These are phyloP conservation scores for Hecatera dysodea DNA, from an alignment of 2,888 invertebrate species.

Conservation along the genomic window DNA sequence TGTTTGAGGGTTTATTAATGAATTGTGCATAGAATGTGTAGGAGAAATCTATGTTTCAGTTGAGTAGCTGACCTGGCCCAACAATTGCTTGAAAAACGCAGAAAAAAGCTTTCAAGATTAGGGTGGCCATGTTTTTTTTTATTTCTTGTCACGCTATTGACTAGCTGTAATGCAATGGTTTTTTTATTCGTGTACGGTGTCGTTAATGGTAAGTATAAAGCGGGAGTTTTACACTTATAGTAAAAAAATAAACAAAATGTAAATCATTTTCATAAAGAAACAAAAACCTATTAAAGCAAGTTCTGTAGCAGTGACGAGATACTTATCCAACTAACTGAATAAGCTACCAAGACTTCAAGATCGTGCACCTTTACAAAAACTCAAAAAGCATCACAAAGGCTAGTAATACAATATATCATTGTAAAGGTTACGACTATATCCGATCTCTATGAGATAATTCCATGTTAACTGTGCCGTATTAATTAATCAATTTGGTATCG, in stretches of 20 bases:
- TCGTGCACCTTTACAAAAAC: constrained; percentile 2
- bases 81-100: neutral
- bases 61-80: neutral
- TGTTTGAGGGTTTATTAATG: neutral
- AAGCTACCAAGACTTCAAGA: neutral
- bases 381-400: neutral
- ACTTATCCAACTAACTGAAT: neutral
- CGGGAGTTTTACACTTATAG: no score
- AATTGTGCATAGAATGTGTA: neutral
- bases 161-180: no score
- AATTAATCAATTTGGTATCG: constrained; percentile 53
- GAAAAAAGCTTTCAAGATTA: constrained; percentile 9
- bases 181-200: no score
- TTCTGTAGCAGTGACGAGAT: neutral
- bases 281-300: neutral
- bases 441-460: constrained; percentile 28
- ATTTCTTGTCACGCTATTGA: no score
- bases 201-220: no score
- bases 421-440: constrained; percentile 27
- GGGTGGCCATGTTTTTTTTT: neutral
- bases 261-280: neutral
- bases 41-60: constrained; percentile 4
- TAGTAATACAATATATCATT: constrained; percentile 17
- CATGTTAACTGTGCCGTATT: constrained; percentile 32
- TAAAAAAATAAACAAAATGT: no score